A percentile compares a stretch with the other conserved stretches of the same genome.
Conservation (phyloP, 2,113 vertebrate genomes). For the Eublepharis macularius region DNA sequence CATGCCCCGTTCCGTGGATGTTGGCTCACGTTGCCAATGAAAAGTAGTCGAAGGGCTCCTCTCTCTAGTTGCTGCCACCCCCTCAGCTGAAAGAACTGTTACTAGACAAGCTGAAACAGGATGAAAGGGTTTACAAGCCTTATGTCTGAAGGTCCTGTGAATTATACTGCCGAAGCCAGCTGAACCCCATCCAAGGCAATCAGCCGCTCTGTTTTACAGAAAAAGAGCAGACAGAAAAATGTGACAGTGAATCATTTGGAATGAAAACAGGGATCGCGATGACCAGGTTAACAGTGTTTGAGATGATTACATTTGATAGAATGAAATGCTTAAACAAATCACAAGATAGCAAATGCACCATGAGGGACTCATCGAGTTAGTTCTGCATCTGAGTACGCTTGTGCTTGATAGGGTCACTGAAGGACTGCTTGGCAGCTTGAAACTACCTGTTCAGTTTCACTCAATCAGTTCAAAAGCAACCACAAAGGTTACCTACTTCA, state of each 20-base stretch:
- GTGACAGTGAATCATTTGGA: conserved; percentile 67
- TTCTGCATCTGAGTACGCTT: conserved; percentile 7
- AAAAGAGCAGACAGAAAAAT: conserved; percentile 25
- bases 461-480: background rate
- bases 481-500: background rate
- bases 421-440: background rate
- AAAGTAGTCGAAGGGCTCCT: conserved; percentile 61
- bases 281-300: conserved; percentile 59
- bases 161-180: conserved; percentile 66
- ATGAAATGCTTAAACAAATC: conserved; percentile 43
- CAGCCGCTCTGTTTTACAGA: conserved; percentile 47
- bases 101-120: conserved; percentile 71
- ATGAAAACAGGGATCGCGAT: conserved; percentile 62
- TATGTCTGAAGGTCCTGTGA: conserved; percentile 63
- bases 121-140: conserved; percentile 67
- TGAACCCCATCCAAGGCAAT: conserved; percentile 67
- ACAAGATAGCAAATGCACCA: conserved; percentile 6
- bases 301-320: conserved; percentile 54
- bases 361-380: conserved; percentile 13
- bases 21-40: conserved; percentile 54
- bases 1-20: conserved; percentile 22
- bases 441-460: background rate
- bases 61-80: conserved; percentile 60
- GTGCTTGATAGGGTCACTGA: background rate
- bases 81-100: conserved; percentile 63